These are phyloP conservation scores for Malachius bipustulatus DNA, from an alignment of 2,888 invertebrate genomes.

Conservation along the genomic window DNA sequence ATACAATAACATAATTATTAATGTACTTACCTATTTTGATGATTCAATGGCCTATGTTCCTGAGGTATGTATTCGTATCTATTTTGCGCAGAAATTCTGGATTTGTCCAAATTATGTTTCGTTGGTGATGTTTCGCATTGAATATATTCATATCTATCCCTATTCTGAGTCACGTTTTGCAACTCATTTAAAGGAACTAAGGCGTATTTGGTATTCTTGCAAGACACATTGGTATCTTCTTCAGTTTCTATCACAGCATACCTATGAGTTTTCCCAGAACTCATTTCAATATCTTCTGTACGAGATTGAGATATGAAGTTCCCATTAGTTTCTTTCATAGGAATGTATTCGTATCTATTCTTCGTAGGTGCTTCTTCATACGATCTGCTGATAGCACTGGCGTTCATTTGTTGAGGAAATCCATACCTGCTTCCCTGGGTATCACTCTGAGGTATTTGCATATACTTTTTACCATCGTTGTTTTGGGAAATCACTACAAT, in stretches of 20 bases:
- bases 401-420: slow-evolving; percentile 38
- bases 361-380: slow-evolving; percentile 5
- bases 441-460: slow-evolving; percentile 27
- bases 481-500: slow-evolving; percentile 34
- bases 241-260: slow-evolving; percentile 55
- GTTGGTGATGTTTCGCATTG: slow-evolving; percentile 18
- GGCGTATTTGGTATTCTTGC: slow-evolving; percentile 26
- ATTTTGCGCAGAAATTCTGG: too few relatives aligned
- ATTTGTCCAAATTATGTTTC: slow-evolving; percentile 3
- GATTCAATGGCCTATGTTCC: too few relatives aligned
- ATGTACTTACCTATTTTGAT: too few relatives aligned
- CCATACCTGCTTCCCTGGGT: slow-evolving; percentile 40
- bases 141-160: slow-evolving; percentile 25
- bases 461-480: slow-evolving; percentile 23
- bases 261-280: slow-evolving; percentile 23
- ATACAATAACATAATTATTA: too few relatives aligned
- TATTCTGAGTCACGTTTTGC: slow-evolving; percentile 8
- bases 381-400: slow-evolving; percentile 3
- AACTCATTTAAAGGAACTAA: slow-evolving; percentile 28
- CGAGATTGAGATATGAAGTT: slow-evolving; percentile 34
- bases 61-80: slow-evolving; percentile 3
- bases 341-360: slow-evolving; percentile 44
- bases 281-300: slow-evolving; percentile 22
- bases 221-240: slow-evolving; percentile 39
- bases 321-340: slow-evolving; percentile 34